Evolutionary conservation across 2,888 invertebrate species (phyloP).

Genomic region (Chironomus tentans): DNA sequence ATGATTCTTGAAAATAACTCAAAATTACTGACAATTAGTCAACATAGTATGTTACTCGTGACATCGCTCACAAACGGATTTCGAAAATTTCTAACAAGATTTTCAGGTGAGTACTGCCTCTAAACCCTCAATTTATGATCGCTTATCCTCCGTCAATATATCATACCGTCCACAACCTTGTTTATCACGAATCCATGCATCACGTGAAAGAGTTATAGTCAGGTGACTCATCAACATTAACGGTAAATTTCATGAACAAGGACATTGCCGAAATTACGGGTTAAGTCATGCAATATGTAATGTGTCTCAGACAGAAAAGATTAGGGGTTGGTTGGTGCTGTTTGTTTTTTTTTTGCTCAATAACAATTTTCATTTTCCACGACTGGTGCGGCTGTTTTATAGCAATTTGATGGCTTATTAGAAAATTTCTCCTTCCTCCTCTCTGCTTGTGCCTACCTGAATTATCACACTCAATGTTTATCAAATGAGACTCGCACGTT

Average conservation of each 20-base stretch:
- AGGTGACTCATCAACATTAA: background rate
- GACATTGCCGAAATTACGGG: background rate
- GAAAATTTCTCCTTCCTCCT: no score
- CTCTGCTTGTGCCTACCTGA: no score
- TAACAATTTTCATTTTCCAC: background rate
- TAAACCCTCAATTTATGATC: background rate
- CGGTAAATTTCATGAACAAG: background rate
- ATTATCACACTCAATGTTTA: no score
- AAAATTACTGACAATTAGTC: background rate
- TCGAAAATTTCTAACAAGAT: slow-evolving; percentile 5
- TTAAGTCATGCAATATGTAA: background rate
- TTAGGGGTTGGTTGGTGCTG: background rate
- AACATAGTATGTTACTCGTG: background rate
- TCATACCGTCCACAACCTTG: background rate
- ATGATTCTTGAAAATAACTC: background rate
- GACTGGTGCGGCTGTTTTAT: background rate
- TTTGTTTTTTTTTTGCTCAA: no score
- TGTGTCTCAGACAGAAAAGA: background rate
- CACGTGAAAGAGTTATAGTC: background rate
- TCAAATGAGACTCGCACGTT: no score
- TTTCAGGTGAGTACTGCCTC: background rate
- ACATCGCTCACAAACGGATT: background rate
- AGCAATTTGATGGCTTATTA: background rate
- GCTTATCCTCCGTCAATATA: background rate
- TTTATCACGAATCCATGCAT: background rate